Evolutionary conservation across 1,140 invertebrate species (phyloP).

Genomic region (Sesamia nonagrioides): DNA sequence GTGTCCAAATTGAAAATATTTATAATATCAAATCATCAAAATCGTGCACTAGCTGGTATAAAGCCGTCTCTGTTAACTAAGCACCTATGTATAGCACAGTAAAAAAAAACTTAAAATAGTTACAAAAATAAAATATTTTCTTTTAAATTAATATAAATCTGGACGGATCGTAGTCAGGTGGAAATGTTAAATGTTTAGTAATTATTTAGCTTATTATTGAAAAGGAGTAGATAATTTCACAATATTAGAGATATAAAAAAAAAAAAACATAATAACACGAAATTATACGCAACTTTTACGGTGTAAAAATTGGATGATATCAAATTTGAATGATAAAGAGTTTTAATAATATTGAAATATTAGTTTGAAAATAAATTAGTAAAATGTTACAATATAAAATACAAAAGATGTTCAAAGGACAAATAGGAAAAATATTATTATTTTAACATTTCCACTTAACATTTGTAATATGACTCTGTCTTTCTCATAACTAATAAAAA

Average conservation of each 20-base stretch:
- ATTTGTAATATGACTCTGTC: neutral
- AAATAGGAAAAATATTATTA: neutral
- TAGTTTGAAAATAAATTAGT: too few relatives aligned
- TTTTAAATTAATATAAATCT: conserved; percentile 16
- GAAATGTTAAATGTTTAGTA: neutral
- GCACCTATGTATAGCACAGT: conserved; percentile 32
- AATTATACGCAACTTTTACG: too few relatives aligned
- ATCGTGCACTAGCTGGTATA: neutral
- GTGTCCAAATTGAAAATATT: neutral
- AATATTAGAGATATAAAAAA: too few relatives aligned
- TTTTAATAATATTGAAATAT: too few relatives aligned
- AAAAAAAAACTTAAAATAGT: conserved; percentile 16
- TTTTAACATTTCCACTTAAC: conserved; percentile 11
- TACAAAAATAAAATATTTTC: conserved; percentile 20
- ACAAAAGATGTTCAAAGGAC: neutral
- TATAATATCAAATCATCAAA: neutral
- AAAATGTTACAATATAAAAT: too few relatives aligned
- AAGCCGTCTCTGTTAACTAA: conserved; percentile 1
- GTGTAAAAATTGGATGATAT: too few relatives aligned
- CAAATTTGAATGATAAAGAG: too few relatives aligned
- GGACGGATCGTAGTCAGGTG: conserved; percentile 18
- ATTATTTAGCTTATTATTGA: too few relatives aligned
- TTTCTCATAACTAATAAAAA: neutral
- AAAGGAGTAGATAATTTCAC: too few relatives aligned
- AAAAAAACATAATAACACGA: too few relatives aligned